Base-by-base conservation (phyloP, 2,888 invertebrate species). In the Hipparchia semele region DNA sequence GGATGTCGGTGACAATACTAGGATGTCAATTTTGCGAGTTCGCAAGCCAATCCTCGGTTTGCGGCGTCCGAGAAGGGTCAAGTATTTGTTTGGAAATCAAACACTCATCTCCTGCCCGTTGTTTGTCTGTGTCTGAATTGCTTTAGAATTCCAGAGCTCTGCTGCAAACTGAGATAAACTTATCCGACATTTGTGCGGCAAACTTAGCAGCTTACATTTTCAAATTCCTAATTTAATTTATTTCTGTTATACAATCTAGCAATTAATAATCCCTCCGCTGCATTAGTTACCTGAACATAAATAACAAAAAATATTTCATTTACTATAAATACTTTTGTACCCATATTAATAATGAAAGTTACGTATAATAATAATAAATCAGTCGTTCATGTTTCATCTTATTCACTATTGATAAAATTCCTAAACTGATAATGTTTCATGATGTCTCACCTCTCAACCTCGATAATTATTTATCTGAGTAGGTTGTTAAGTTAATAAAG, bases 31-130 rank as follows among this genome's bases (percentile, higher is more conserved):
- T 69, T 73, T 70, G 71, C 59, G 67, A 71, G 66, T 53, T 73
- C 68, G 73, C 73, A 64, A 71, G 74, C 74, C 76, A 76, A 76
- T 77, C 73, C 72, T 67, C 69, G 59, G 71, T 70, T 71, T 71
- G 73, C 64, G 70, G 74, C 75, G 73, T 72, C 76, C 73, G 74
- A 76, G 71, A 76, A 76, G 76, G 78, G 78, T 79, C 76, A 77
- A 76, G 75, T 76, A 77, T 77, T 77, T 78, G 77, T 78, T 79
- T 79, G 73, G 70, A 69, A 75, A 76, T 76, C 76, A 77, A 77
- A 77, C 73, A 76, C 76, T 76, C 68, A 72, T 73, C 75, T 72
- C 68, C 68, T 72, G 73, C 70, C 72, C 70, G 75, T 68, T 77
- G 71, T 75, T 76, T 76, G 75, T 68, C 65, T 70, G 70, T 68